Evolutionary conservation across 2,113 vertebrate genomes (phyloP), one percentile per base, ranked within the genome.

Genomic region (Antigone vipio): DNA sequence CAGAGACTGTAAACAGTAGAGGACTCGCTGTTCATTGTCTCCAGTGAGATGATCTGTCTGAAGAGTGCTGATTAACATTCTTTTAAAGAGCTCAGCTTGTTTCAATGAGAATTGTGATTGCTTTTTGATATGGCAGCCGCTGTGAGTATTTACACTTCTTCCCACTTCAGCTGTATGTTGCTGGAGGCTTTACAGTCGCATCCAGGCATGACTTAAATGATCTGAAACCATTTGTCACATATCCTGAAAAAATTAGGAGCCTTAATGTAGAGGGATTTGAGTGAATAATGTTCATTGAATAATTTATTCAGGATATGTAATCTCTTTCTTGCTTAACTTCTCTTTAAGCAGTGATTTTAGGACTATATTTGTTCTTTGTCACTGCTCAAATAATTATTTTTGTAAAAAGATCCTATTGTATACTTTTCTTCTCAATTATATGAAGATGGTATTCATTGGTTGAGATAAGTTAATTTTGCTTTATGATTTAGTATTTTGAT

Each of bases 141-240:
- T 66, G 59, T 84, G 72, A 93, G 56, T 89, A 85, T 89, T 95
- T 91, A 91, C 75, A 89, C 2, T 89, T 95, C 63, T 62, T 95
- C 55, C 55, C 26, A 67, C 35, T 82, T 94, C n/a, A 76, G 26
- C 53, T 81, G 7, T 56, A 40, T 77, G 59, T 29, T 91, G 53
- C 67, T 88, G 21, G 79, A 92, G 58, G 69, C 78, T 92, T 92
- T 92, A 44, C 27, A 34, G 14, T 89, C 3, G 1, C 52, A 88
- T 67, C 58, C 47, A 91, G 69, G 53, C 67, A 34, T 68, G 13
- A 88, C 45, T 88, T 64, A 38, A 78, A 80, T 59, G 34, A 59
- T 87, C 59, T 76, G 45, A 72, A 88, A 63, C 15, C 34, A 63
- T 80, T 91, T 93, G 44, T 87, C 63, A 63, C 62, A 80, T 73